Evolutionary conservation across 2,888 invertebrate genomes (phyloP), one percentile per base, ranked within the genome.

Genomic region (Erebia ligea): DNA sequence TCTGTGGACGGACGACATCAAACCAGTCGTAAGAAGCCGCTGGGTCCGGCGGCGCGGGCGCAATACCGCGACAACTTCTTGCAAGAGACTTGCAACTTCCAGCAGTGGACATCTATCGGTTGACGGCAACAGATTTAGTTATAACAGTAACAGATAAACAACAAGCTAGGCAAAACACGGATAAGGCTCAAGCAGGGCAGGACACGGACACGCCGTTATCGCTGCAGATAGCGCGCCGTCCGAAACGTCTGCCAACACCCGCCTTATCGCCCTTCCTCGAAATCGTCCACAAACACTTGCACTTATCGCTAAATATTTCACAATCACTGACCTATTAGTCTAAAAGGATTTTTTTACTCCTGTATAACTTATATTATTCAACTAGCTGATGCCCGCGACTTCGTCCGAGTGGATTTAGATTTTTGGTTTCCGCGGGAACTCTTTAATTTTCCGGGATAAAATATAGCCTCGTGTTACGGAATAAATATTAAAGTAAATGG

Each of bases 211-310:
- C 6, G 34, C 76, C 77, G 79, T 87, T 91, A 91, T 91, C 90
- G 80, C 79, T 73, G 72, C 75, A 85, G 91, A 92, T 92, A 91
- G 84, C 82, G 34, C 61, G 84, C 82, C 86, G 86, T 86, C 87
- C 88, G 83, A 91, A 88, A 84, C 79, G 87, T 84, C 84, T 85
- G 86, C 82, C 83, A 80, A 82, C 82, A 81, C 77, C 80, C 79
- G 77, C 76, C 82, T 90, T 92, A 92, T 91, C 91, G 83, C 77
- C 78, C 82, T 92, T 92, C 92, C 87, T 88, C 87, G 90, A 91
- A 92, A 84, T 82, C 82, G 83, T 83, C 81, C 80, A 83, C 87
- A 90, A 88, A 88, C 89, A 89, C 87, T 88, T 87, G 84, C 82
- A 84, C 79, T 86, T 89, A 91, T 91, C 90, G 89, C 87, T 78